Base-by-base conservation (phyloP, 2,888 invertebrate species). In the Cordilura impudica region DNA sequence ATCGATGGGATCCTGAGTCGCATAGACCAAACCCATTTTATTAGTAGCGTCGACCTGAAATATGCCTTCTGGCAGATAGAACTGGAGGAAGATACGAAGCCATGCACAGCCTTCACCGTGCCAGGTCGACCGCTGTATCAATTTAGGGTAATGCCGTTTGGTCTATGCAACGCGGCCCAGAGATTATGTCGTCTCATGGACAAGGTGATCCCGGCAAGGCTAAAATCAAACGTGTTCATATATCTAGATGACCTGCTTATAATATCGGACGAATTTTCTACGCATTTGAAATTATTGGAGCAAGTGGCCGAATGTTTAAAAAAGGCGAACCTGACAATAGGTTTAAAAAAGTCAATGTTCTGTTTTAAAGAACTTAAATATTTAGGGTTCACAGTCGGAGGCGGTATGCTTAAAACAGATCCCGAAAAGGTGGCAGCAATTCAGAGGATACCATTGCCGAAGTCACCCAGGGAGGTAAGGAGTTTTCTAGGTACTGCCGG, bases 391-490 rank as follows among this genome's bases (percentile, higher is more conserved):
- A 63, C 31, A 1, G 47, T 63, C 4, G 80, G 81, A 6, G 31
- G 35, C 8, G 71, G 67, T 16, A 63, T 4, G 3, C 12, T 78
- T 16, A 49, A 26, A 29, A 63, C 63, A 7, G 78, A 78, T 23
- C 72, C 78, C 0, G 49, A 39, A 6, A 78, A 78, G 8, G 69
- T 77, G 0, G 39, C 54, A 4, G 79, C 77, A 0, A 79, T 82
- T 2, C 35, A 12, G 0, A 29, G 19, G 7, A 76, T 47, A 12
- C 78, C 67, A 12, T 5, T 60, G 12, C 72, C 69, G 14, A 51
- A 49, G n/a, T 21, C 8, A 6, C 14, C 60, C 7, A 47, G 43
- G 63, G 39, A 76, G 6, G 70, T 78, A 1, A 21, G 74, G 2
- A 63, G 43, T 5, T 72, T 78, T 12, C 39, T 78, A 8, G 71